Percentiles rank a stretch among this genome's conserved stretches.
These are phyloP conservation scores for Aegotheles bennettii DNA, from an alignment of 2,113 vertebrate species.

Conservation along the genomic window DNA sequence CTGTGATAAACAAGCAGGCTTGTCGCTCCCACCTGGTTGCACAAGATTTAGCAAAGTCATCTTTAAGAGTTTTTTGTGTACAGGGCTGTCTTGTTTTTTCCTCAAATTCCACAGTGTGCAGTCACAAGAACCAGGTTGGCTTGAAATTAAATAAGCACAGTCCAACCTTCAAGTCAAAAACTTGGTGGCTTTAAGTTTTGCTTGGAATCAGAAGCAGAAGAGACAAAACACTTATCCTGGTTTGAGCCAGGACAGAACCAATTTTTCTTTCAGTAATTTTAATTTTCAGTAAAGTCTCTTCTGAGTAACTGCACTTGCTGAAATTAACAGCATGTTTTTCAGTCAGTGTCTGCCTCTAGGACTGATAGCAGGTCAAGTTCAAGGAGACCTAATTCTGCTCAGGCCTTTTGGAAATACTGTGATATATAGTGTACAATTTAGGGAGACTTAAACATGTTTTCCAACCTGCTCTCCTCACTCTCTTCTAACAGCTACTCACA, in stretches of 20 bases:
- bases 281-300: too few species aligned
- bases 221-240: constrained; percentile 28
- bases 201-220: neutral
- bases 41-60: too few species aligned
- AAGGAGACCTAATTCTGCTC: neutral
- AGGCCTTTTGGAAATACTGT: neutral
- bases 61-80: too few species aligned
- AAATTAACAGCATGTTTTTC: too few species aligned
- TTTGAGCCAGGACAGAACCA: neutral
- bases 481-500: neutral
- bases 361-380: neutral
- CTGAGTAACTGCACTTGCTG: too few species aligned
- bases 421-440: neutral
- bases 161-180: neutral
- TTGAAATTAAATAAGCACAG: neutral
- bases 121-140: neutral
- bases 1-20: too few species aligned
- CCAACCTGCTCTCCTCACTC: neutral
- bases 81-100: too few species aligned
- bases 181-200: neutral
- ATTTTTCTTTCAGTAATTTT: too few species aligned
- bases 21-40: too few species aligned
- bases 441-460: neutral
- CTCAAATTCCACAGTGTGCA: too few species aligned
- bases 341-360: neutral